Evolutionary conservation across 2,797 vertebrate genomes (phyloP), one percentile per base, ranked within the genome.

Genomic region (Leptoclinus maculatus): DNA sequence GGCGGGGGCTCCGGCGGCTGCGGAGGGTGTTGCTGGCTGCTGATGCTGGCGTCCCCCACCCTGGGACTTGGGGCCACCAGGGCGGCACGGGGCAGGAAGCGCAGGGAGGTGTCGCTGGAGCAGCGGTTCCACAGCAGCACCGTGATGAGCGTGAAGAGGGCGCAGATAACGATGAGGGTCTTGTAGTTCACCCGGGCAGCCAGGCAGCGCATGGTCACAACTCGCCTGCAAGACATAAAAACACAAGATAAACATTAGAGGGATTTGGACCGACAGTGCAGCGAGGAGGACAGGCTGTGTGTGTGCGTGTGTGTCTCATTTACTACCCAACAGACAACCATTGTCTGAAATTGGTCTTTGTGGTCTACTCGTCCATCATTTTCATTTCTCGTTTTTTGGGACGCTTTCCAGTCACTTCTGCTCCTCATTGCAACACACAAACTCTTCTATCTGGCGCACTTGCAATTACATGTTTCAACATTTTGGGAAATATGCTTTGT

Each of bases 101-200:
- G 95, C 1, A 94, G 84, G 0, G 95, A 84, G 54, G 93, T 92
- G 87, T 97, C 93, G 7, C 94, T 96, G 83, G 97, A 96, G 94
- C 98, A 99, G 83, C 96, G 96, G 92, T 98, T 99, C 98, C 98
- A 99, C 72, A 99, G 91, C 90, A 99, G 91, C 74, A 98, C 95
- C 0, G 96, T 98, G 89, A 98, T 93, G 87, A 98, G 93, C 0
- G 97, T 97, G 93, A 99, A 98, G 84, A 99, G 95, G 21, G 96
- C 92, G 0, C 97, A 98, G 94, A 98, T 97, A 80, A 99, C 77
- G 47, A 99, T 97, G 87, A 99, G 95, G 93, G 97, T 98, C 96
- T 99, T 99, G 92, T 98, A 98, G 96, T 96, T 98, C 90, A 99
- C 97, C 87, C 98, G 96, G 88, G 97, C 96, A 88, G 97, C 97